A percentile compares a stretch with the other conserved stretches of the same genome.
phyloP scores from a whole-genome alignment of 1,140 invertebrate species.

The Polypedilum pembai region DNA sequence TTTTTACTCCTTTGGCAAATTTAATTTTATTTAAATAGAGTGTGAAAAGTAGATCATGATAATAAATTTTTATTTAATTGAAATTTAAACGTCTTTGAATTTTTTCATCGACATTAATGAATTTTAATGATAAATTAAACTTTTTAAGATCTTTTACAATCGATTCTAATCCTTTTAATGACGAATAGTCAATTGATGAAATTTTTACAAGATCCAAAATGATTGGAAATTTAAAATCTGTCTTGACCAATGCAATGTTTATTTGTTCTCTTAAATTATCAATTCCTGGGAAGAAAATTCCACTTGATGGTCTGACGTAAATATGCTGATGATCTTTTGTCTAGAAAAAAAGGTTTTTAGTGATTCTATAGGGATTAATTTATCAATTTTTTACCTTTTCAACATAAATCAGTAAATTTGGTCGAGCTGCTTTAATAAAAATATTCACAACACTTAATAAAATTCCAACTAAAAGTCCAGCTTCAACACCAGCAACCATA shows the following conservation, averaged over 20 bases:
- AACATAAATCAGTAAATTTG: constrained; percentile 56
- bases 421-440: constrained; percentile 71
- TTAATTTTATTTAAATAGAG: too few relatives aligned
- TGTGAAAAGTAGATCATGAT: too few relatives aligned
- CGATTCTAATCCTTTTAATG: constrained; percentile 47
- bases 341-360: constrained; percentile 30
- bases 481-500: constrained; percentile 71
- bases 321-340: constrained; percentile 44
- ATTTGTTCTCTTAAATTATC: constrained; percentile 50
- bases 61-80: neutral
- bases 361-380: neutral
- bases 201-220: constrained; percentile 54
- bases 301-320: constrained; percentile 51
- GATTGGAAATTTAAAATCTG: constrained; percentile 45
- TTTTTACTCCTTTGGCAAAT: too few relatives aligned
- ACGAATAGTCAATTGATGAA: constrained; percentile 55
- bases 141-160: constrained; percentile 38
- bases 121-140: constrained; percentile 35
- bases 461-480: constrained; percentile 81
- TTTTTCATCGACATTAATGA: constrained; percentile 35
- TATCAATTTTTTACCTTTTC: constrained; percentile 48
- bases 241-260: constrained; percentile 42
- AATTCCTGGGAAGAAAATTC: constrained; percentile 57
- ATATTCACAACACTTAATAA: constrained; percentile 71
- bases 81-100: neutral